Percentiles rank a stretch among this genome's conserved stretches.
Evolutionary conservation across 2,113 vertebrate genomes (phyloP).

Genomic region (Sander lucioperca): DNA sequence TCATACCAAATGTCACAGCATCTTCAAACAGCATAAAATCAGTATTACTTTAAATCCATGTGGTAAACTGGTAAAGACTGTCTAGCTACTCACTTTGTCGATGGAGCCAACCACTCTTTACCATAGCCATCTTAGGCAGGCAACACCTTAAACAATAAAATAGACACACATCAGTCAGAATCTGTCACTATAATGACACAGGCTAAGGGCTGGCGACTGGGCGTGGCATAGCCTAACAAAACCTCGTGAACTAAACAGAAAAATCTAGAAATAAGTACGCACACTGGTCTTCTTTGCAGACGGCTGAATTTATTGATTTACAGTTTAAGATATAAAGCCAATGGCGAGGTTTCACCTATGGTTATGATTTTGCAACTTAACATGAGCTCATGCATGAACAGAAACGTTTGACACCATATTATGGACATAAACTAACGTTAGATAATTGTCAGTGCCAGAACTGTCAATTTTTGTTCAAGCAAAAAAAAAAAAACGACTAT

Average conservation of each 20-base stretch:
- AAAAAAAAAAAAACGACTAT: too few species aligned
- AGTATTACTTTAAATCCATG: not conserved
- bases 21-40: not conserved
- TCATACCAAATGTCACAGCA: not conserved
- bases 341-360: not conserved
- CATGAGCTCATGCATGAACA: not conserved
- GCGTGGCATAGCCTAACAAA: conserved; percentile 28
- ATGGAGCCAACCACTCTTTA: conserved; percentile 87
- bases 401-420: not conserved
- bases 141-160: conserved; percentile 44
- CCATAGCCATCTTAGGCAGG: conserved; percentile 81
- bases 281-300: too few species aligned
- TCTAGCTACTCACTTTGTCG: conserved; percentile 82
- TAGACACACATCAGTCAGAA: not conserved
- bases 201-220: not conserved
- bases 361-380: not conserved
- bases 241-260: conserved; percentile 17
- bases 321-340: not conserved
- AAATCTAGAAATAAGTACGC: too few species aligned
- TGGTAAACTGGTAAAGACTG: not conserved
- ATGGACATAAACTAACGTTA: not conserved
- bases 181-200: not conserved
- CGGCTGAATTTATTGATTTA: not conserved
- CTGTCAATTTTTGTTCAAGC: too few species aligned
- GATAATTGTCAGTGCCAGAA: too few species aligned